Evolutionary conservation across 64 coral and sea anemone genomes (phyloP).

Genomic region (Trachythela sp.): DNA sequence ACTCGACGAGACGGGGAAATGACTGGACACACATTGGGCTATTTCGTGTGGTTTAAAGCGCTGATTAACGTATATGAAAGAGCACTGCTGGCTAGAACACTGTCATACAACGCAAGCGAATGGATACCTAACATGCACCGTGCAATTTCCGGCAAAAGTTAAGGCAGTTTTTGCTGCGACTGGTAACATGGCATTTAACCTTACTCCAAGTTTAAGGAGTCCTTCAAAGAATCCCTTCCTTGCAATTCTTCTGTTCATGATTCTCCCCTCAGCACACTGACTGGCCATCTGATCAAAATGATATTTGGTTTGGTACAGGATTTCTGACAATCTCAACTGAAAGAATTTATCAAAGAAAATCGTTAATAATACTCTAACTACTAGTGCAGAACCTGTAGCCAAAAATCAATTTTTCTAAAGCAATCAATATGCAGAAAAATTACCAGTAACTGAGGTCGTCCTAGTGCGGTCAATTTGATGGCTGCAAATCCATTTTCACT

Average conservation of each 20-base stretch:
- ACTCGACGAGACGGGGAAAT: too few species aligned
- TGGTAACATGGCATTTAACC: too few species aligned
- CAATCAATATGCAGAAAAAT: slow-evolving; percentile 22
- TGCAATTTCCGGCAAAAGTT: too few species aligned
- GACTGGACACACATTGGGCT: too few species aligned
- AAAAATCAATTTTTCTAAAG: background rate
- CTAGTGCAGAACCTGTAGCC: background rate
- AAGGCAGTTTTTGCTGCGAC: too few species aligned
- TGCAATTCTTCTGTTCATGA: slow-evolving; percentile 77
- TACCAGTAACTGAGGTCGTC: slow-evolving; percentile 88
- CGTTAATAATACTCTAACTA: background rate
- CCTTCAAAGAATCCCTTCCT: slow-evolving; percentile 80
- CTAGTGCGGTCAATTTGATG: slow-evolving; percentile 89
- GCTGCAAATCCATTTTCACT: slow-evolving; percentile 93
- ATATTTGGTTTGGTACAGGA: slow-evolving; percentile 80
- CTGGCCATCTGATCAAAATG: slow-evolving; percentile 78
- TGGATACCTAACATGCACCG: too few species aligned
- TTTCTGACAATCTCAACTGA: slow-evolving; percentile 88
- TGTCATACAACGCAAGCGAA: too few species aligned
- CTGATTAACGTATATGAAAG: too few species aligned
- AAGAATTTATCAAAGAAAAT: background rate
- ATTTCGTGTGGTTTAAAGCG: too few species aligned
- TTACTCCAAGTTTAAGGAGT: slow-evolving; percentile 85
- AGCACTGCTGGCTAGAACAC: background rate
- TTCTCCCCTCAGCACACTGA: slow-evolving; percentile 62